Percentiles rank a stretch among this genome's conserved stretches.
Evolutionary conservation across 2,113 vertebrate genomes (phyloP).

Genomic region (Otus sunia): DNA sequence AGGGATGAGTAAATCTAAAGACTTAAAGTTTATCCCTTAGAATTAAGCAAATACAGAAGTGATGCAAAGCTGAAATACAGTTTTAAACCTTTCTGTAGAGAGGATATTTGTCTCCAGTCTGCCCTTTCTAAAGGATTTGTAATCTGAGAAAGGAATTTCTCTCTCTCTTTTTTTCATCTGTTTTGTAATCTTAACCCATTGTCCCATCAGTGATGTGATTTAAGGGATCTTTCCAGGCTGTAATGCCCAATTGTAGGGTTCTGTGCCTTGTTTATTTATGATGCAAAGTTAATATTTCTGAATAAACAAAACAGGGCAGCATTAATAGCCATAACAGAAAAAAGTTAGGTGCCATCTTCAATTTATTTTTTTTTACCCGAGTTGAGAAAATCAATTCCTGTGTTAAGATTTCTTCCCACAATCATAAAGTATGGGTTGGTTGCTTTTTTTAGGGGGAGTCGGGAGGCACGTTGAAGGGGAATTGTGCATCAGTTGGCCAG

Average conservation of each 20-base stretch:
- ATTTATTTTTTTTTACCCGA: background rate
- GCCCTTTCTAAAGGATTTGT: background rate
- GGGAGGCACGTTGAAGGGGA: background rate
- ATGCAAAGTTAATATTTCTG: background rate
- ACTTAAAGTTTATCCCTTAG: background rate
- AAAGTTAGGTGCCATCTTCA: fast-evolving
- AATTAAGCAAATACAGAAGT: background rate
- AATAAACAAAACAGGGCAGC: background rate
- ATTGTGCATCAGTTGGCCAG: background rate
- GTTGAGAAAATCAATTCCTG: background rate
- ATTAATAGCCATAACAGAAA: background rate
- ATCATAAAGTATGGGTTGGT: background rate
- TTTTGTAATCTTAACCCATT: background rate
- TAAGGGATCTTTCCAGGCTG: background rate
- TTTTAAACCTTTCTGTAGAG: background rate
- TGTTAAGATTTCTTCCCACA: background rate
- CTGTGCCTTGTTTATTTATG: background rate
- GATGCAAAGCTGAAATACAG: background rate
- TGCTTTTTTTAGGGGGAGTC: background rate
- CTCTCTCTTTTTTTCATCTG: background rate
- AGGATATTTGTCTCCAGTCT: background rate
- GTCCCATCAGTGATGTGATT: background rate
- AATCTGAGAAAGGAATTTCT: background rate
- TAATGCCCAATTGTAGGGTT: background rate
- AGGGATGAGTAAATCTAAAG: background rate